A percentile compares a stretch with the other conserved stretches of the same genome.
Conservation (phyloP, 2,113 vertebrate genomes). For the Steatornis caripensis region DNA sequence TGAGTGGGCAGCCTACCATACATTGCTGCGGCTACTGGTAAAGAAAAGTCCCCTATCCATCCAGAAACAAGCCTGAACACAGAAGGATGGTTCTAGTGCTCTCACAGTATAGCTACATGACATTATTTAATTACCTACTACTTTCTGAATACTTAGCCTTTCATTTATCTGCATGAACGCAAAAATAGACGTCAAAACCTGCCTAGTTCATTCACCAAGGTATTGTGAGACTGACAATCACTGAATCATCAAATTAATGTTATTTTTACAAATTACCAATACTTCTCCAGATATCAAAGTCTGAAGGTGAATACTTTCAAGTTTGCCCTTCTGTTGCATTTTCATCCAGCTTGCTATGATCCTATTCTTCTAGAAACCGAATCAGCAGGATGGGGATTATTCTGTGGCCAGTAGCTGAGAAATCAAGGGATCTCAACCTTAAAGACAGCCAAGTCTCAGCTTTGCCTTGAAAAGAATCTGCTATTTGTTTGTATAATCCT, state of each 20-base stretch:
- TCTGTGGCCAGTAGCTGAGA: background rate
- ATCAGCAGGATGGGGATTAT: background rate
- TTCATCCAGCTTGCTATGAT: background rate
- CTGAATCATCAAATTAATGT: background rate
- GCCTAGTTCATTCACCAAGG: background rate
- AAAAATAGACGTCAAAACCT: background rate
- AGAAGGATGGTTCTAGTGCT: background rate
- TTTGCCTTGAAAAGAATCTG: background rate
- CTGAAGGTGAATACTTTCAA: background rate
- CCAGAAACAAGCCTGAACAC: background rate
- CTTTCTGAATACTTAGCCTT: background rate
- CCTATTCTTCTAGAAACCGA: background rate
- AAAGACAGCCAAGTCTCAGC: background rate
- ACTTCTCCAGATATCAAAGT: background rate
- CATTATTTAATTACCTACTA: background rate
- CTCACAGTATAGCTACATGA: background rate
- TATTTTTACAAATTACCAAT: background rate
- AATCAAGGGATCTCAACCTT: background rate
- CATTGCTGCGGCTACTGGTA: rapidly evolving
- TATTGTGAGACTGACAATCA: background rate
- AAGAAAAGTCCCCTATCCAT: background rate
- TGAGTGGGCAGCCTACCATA: background rate
- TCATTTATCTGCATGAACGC: background rate
- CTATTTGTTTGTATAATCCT: background rate
- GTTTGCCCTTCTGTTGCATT: background rate